Base-by-base conservation (phyloP, 2,888 invertebrate genomes). In the Mechanitis mazaeus region DNA sequence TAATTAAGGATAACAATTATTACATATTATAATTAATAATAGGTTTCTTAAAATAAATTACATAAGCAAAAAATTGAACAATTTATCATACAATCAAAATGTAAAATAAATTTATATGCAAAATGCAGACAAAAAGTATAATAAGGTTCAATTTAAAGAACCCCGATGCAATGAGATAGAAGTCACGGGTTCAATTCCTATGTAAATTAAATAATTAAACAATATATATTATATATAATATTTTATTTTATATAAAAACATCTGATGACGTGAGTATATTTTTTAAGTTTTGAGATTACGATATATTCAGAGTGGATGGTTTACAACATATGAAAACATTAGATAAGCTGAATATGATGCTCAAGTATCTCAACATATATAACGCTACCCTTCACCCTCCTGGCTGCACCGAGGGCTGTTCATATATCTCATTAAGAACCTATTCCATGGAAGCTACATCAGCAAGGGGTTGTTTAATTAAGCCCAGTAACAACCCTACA, bases 241-340 rank as follows among this genome's bases (percentile, higher is more conserved):
- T 6, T 42, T 7, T 42, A 79, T 79, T 82, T 83, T 81, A 81
- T 78, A 80, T 77, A 75, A 83, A 81, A 74, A 76, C 74, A 71
- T 75, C 75, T 78, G 82, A 84, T 83, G 80, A 74, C 75, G 73
- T 71, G 81, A 83, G 81, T 81, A 81, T 84, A 84, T 83, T 84
- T 38, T 38, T 38, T 4, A 83, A 81, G 78, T 76, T 76, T 75
- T 72, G 74, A 76, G 20, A 20, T 20, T 20, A 20, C 20, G 20
- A 20, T 20, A 20, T 20, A 20, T 20, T 20, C 20, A 20, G 20
- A 20, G 20, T 20, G 20, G 20, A 20, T 33, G 33, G 6, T 3
- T n/a, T 6, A 31, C 11, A 5, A 20, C 20, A 45, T 45, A 9
- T 28, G 35, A 35, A 5, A 35, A 35, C 4, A 3, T 28, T 45